Conservation (phyloP, 2,113 vertebrate species). For the Malurus cyaneus region DNA sequence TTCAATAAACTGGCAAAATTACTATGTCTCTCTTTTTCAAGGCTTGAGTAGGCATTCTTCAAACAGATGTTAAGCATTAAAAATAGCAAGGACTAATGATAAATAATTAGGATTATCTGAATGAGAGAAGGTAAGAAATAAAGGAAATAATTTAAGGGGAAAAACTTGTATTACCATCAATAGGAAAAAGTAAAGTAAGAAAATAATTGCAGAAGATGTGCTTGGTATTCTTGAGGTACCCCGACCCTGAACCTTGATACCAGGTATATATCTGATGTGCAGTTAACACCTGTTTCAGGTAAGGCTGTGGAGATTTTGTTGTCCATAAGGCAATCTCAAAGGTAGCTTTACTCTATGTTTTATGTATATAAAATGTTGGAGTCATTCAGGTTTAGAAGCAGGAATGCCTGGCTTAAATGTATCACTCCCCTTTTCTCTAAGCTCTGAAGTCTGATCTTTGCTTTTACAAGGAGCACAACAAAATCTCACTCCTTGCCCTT, state of each 20-base stretch:
- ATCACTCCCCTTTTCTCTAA: not conserved
- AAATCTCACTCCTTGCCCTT: not conserved
- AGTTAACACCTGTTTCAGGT: not conserved
- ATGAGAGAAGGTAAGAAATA: not conserved
- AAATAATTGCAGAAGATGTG: not conserved
- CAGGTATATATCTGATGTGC: fast-evolving
- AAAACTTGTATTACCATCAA: not conserved
- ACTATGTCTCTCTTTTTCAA: not conserved
- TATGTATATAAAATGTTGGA: not conserved
- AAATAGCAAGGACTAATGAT: conserved; percentile 27
- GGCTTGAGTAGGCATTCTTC: not conserved
- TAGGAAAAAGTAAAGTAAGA: not conserved
- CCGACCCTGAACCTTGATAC: not conserved
- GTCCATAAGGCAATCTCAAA: not conserved
- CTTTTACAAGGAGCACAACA: not conserved
- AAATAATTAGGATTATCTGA: conserved; percentile 25
- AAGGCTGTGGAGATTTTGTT: not conserved
- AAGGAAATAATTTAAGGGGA: not conserved
- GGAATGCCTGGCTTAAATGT: not conserved
- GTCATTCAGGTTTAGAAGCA: not conserved
- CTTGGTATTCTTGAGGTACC: not conserved
- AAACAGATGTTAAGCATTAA: conserved; percentile 18
- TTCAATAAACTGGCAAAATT: not conserved
- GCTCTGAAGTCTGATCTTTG: not conserved
- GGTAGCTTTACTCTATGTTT: not conserved